Percentiles rank a stretch among this genome's conserved stretches.
Conservation (phyloP, 2,113 vertebrate genomes). For the Apteryx owenii region DNA sequence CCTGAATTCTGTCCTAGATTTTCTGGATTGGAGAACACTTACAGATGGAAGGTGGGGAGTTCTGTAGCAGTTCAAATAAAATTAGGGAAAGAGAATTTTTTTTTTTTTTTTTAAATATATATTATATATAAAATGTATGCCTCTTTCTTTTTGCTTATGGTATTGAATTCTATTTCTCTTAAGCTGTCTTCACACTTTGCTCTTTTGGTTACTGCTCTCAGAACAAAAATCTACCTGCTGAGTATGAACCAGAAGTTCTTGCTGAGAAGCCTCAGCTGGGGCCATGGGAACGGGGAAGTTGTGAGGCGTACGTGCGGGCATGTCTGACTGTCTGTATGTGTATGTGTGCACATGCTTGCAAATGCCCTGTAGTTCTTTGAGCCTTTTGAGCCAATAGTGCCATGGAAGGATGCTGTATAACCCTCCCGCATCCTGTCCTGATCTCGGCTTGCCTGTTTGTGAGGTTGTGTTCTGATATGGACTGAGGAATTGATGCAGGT, state of each 20-base stretch:
- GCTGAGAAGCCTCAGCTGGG: slow-evolving; percentile 43
- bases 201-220: slow-evolving; percentile 44
- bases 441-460: fast-evolving
- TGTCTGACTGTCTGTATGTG: no score
- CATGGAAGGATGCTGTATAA: neutral
- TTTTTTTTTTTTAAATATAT: neutral
- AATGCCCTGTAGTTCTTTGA: neutral
- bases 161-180: neutral
- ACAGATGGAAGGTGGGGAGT: neutral
- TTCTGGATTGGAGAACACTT: neutral
- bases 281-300: neutral
- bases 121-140: neutral
- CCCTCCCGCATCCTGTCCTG: neutral
- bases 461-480: neutral
- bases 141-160: neutral
- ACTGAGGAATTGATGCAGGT: neutral
- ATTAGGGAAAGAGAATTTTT: neutral
- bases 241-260: slow-evolving; percentile 26
- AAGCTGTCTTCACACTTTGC: slow-evolving; percentile 11
- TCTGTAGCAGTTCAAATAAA: neutral
- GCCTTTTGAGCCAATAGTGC: neutral
- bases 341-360: no score
- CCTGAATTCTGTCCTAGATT: neutral
- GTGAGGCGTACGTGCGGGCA: neutral
- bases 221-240: slow-evolving; percentile 12